Conservation (phyloP, 2,113 vertebrate genomes). For the Manacus vitellinus region DNA sequence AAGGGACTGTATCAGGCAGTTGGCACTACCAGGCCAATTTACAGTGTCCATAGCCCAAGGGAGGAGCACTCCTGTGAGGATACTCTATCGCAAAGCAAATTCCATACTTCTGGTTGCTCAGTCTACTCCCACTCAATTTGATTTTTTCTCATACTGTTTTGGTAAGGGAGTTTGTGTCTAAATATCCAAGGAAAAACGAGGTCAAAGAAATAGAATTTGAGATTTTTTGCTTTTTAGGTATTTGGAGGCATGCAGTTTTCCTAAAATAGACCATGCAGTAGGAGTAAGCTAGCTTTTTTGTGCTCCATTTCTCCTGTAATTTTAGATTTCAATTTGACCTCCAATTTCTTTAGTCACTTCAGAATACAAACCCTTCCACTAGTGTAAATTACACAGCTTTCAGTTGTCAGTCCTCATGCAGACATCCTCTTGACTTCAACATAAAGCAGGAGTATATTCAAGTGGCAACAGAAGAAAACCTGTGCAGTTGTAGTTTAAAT, state of each 20-base stretch:
- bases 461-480: neutral
- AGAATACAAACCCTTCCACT: neutral
- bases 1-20: neutral
- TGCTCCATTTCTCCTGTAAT: neutral
- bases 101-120: neutral
- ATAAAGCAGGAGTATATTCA: neutral
- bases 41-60: neutral
- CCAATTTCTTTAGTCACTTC: neutral
- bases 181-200: neutral
- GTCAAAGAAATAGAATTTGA: neutral
- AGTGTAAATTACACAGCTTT: neutral
- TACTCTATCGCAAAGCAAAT: neutral
- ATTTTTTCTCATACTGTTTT: neutral
- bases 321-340: neutral
- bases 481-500: neutral
- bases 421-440: neutral
- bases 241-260: neutral
- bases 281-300: neutral
- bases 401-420: neutral
- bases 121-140: neutral
- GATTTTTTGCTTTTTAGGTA: neutral
- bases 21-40: neutral
- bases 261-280: neutral
- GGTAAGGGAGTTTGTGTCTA: neutral
- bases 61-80: neutral